Base-by-base conservation (phyloP, 2,113 vertebrate species). In the Tupaia tana region DNA sequence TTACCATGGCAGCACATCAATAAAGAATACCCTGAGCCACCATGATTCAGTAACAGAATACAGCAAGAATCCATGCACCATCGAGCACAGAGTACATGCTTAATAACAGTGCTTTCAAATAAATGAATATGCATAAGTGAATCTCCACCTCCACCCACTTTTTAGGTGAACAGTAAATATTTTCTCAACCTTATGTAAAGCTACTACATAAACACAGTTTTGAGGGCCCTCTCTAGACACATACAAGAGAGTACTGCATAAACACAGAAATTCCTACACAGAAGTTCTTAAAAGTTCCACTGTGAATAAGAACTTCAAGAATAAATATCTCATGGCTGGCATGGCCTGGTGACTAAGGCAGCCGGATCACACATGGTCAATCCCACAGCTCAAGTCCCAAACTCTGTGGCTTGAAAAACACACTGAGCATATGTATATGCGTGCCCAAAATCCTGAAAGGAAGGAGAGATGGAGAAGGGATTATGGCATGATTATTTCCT, bases 231-330 rank as follows among this genome's bases (percentile, higher is more conserved):
- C 25, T 54, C 6, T 27, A 19, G 2, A 6, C 22, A 9, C 56
- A 22, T 9, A 31, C 27, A 79, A 29, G 58, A 86, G 56, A 70
- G 14, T 54, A 25, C 43, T 78, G 6, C 3, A 83, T 52, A 58
- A 63, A 85, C 2, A 81, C 6, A 75, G 67, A 89, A 85, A 89
- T 58, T 89, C 19, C 19, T 15, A 34, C 5, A 61, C 19, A 77
- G 86, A 82, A 64, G 70, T 61, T 89, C 56, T 92, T 89, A 29
- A 43, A 71, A 85, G 20, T 89, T 54, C 31, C 31, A 89, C 54
- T 43, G 29, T 69, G 5, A 69, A 85, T 18, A 67, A 91, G 69
- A 71, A 70, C 20, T 85, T 34, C 61, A 83, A 90, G 11, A 52
- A 80, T 43, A 91, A 88, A 84, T 88, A 34, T 54, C 11, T 6